Conservation (phyloP, 1,140 invertebrate species). For the Cryptotermes secundus region DNA sequence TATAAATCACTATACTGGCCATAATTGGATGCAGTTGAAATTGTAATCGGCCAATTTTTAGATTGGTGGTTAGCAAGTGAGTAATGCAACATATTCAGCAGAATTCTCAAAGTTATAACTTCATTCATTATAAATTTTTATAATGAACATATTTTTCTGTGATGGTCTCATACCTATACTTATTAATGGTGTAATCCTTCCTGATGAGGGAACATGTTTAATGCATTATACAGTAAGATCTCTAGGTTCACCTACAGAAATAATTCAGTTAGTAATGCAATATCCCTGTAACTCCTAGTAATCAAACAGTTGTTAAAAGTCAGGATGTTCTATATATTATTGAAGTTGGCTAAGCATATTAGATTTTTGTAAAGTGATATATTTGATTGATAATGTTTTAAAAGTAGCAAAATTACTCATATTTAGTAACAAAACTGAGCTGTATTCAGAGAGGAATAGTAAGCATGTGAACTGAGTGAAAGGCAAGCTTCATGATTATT, state of each 20-base stretch:
- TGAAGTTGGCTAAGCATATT: neutral
- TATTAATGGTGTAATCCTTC: neutral
- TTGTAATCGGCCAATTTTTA: neutral
- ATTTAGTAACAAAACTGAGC: neutral
- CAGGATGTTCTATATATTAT: neutral
- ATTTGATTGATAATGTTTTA: neutral
- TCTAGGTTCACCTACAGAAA: neutral
- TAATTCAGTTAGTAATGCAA: neutral
- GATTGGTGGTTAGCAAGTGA: neutral
- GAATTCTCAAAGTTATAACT: neutral
- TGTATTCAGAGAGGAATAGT: slow-evolving; percentile 16
- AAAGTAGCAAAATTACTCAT: neutral
- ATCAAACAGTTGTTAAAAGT: neutral
- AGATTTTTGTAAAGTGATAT: neutral
- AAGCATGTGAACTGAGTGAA: neutral
- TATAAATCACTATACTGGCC: neutral
- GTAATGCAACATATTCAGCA: neutral
- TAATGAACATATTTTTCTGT: neutral
- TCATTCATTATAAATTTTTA: neutral
- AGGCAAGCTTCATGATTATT: neutral
- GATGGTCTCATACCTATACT: neutral
- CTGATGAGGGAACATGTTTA: neutral
- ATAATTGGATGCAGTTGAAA: neutral
- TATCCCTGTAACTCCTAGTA: neutral
- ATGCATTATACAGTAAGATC: neutral